Percentiles rank a stretch among this genome's conserved stretches.
Evolutionary conservation across 2,888 invertebrate genomes (phyloP).

Genomic region (Leptinotarsa tumamoca): DNA sequence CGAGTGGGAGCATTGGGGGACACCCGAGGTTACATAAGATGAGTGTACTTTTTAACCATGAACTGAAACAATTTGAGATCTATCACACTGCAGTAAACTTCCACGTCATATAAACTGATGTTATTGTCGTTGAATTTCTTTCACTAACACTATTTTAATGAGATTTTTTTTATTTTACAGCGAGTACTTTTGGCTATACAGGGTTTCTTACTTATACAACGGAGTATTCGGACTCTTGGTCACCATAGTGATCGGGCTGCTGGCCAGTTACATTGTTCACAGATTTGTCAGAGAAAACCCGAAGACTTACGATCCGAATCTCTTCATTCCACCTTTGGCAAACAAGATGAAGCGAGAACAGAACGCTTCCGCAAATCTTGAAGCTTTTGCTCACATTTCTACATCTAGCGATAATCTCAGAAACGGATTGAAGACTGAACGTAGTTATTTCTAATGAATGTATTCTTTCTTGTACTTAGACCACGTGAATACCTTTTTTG

Average conservation of each 20-base stretch:
- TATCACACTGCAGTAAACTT: too few relatives aligned
- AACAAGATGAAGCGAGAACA: slow-evolving; percentile 52
- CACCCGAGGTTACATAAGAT: too few relatives aligned
- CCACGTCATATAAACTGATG: too few relatives aligned
- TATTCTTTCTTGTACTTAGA: too few relatives aligned
- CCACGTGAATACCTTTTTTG: too few relatives aligned
- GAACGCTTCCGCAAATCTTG: slow-evolving; percentile 31
- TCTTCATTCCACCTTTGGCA: slow-evolving; percentile 72
- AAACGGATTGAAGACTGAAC: slow-evolving; percentile 24
- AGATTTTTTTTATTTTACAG: slow-evolving; percentile 49
- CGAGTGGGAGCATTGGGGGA: too few relatives aligned
- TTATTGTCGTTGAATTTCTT: too few relatives aligned
- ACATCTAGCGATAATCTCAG: slow-evolving; percentile 39
- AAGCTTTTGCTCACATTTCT: slow-evolving; percentile 28
- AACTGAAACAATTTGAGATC: too few relatives aligned
- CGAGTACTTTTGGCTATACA: slow-evolving; percentile 75
- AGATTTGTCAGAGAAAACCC: slow-evolving; percentile 49
- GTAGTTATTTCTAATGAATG: slow-evolving; percentile 15
- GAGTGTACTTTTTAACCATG: too few relatives aligned
- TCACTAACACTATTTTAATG: not conserved
- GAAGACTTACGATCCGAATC: slow-evolving; percentile 67
- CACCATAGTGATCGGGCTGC: slow-evolving; percentile 69
- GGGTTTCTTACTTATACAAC: slow-evolving; percentile 81
- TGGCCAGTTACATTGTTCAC: slow-evolving; percentile 67
- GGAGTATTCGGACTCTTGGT: slow-evolving; percentile 70